Percentiles rank a stretch among this genome's conserved stretches.
phyloP scores from a whole-genome alignment of 1,140 invertebrate genomes.

The Gryon sp. region DNA sequence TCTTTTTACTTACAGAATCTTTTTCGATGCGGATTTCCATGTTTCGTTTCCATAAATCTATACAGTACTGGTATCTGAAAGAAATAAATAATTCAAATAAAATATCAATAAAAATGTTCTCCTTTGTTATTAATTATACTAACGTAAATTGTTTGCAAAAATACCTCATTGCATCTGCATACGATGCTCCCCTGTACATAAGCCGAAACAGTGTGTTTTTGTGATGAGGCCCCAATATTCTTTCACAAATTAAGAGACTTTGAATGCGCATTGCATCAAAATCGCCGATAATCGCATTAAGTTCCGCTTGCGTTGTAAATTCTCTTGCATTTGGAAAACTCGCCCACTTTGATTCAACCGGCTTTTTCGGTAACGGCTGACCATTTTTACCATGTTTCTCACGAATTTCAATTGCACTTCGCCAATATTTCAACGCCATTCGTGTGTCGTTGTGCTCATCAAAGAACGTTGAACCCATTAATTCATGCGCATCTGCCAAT shows the following conservation, averaged over 20 bases:
- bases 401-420: slow-evolving; percentile 82
- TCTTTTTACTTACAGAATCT: slow-evolving; percentile 84
- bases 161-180: slow-evolving; percentile 87
- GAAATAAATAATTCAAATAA: slow-evolving; percentile 2
- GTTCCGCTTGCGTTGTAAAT: slow-evolving; percentile 85
- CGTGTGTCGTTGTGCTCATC: slow-evolving; percentile 89
- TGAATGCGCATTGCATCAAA: slow-evolving; percentile 90
- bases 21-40: slow-evolving; percentile 88
- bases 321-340: slow-evolving; percentile 85
- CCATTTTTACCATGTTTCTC: slow-evolving; percentile 67
- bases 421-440: slow-evolving; percentile 84
- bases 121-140: too few species aligned
- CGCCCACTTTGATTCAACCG: slow-evolving; percentile 80
- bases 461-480: slow-evolving; percentile 91
- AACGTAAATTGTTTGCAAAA: too few species aligned
- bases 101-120: too few species aligned
- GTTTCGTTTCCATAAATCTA: slow-evolving; percentile 90
- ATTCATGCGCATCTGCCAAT: slow-evolving; percentile 90
- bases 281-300: slow-evolving; percentile 86
- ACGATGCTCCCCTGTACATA: slow-evolving; percentile 89
- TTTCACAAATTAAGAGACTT: slow-evolving; percentile 89
- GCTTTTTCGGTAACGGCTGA: slow-evolving; percentile 79
- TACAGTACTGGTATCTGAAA: slow-evolving; percentile 88
- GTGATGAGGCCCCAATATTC: slow-evolving; percentile 89
- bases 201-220: slow-evolving; percentile 91